phyloP scores from a whole-genome alignment of 2,888 invertebrate genomes.

The Limnephilus auricula region DNA sequence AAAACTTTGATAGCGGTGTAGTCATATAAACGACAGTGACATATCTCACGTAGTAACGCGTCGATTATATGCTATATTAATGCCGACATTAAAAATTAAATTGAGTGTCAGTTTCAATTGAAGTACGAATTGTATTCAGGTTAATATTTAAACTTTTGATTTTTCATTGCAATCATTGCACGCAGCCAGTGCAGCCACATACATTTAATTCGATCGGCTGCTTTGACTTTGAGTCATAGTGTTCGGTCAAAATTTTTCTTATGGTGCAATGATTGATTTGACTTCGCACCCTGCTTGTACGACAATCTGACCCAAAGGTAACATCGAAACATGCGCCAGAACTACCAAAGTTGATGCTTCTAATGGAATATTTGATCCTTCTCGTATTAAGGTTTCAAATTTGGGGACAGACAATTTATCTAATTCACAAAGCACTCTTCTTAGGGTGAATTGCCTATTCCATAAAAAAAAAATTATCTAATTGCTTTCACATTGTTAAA shows the following conservation, averaged over 20 bases:
- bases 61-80: background rate
- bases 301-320: background rate
- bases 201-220: background rate
- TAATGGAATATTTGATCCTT: too few species aligned
- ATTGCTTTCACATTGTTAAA: too few species aligned
- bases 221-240: background rate
- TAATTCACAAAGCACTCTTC: too few species aligned
- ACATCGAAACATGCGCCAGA: too few species aligned
- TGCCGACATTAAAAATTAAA: background rate
- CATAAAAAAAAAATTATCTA: too few species aligned
- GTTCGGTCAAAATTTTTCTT: background rate
- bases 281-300: background rate
- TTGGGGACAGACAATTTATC: background rate
- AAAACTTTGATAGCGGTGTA: background rate
- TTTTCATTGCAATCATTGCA: background rate
- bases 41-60: background rate
- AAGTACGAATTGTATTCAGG: background rate
- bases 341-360: too few species aligned
- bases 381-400: too few species aligned
- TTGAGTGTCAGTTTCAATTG: background rate
- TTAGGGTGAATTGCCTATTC: too few species aligned
- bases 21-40: background rate
- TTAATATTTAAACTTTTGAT: background rate
- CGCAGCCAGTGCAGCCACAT: background rate
- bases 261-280: background rate